Evolutionary conservation across 1,140 invertebrate genomes (phyloP).

Genomic region (Tigriopus japonicus): DNA sequence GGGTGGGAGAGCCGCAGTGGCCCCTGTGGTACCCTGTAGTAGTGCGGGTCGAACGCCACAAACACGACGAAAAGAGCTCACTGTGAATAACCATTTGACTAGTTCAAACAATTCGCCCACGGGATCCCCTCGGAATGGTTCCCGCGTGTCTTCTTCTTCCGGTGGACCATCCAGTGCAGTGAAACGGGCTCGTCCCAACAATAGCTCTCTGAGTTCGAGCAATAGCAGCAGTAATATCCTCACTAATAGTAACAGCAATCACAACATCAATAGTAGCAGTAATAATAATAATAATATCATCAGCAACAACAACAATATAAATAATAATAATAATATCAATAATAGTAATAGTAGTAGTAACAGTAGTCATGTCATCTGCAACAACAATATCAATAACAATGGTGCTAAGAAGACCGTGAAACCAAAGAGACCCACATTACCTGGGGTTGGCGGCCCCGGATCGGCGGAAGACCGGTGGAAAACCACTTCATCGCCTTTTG

Average conservation of each 20-base stretch:
- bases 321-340: no score
- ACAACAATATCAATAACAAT: no score
- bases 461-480: not conserved
- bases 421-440: not conserved
- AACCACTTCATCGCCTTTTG: not conserved
- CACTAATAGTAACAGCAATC: no score
- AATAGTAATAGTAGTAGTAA: no score
- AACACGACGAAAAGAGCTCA: not conserved
- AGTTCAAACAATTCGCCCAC: not conserved
- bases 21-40: not conserved
- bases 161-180: not conserved
- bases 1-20: not conserved
- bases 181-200: not conserved
- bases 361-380: no score
- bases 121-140: not conserved
- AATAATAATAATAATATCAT: no score
- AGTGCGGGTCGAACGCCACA: conserved; percentile 2
- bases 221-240: no score
- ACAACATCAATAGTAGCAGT: no score
- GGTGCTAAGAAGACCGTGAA: no score
- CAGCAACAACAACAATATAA: no score
- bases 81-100: not conserved
- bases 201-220: not conserved
- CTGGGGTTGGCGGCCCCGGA: not conserved
- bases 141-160: not conserved